Conservation (phyloP, 2,113 vertebrate species). For the Tichodroma muraria region DNA sequence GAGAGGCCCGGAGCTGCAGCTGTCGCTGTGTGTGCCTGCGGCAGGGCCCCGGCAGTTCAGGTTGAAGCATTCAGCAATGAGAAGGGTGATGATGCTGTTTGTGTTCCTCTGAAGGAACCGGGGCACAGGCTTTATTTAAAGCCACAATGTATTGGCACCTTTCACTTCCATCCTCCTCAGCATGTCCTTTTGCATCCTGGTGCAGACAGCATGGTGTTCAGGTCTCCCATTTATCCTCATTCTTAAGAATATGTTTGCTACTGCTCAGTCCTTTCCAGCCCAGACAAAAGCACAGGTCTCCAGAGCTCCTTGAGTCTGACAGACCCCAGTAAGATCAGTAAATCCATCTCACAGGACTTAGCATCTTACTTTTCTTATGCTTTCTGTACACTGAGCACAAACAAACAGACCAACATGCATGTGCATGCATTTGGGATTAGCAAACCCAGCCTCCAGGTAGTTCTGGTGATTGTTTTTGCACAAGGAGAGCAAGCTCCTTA, state of each 20-base stretch:
- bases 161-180: not conserved
- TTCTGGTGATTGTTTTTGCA: not conserved
- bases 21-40: not conserved
- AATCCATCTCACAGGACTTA: not conserved
- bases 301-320: not conserved
- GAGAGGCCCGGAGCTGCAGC: not conserved
- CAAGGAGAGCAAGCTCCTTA: not conserved
- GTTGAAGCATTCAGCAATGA: accelerated
- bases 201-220: not conserved
- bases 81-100: not conserved
- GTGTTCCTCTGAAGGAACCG: not conserved
- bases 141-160: not conserved
- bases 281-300: not conserved
- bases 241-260: not conserved
- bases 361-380: not conserved
- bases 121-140: not conserved
- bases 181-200: not conserved
- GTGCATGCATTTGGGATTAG: not conserved
- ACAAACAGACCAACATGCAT: not conserved
- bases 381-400: not conserved
- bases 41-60: not conserved
- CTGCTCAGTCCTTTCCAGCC: not conserved
- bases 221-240: not conserved
- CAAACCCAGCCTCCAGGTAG: not conserved
- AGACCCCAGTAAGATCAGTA: not conserved